A percentile compares a stretch with the other conserved stretches of the same genome.
phyloP scores from a whole-genome alignment of 2,797 vertebrate genomes.

The Anas flavirostris region DNA sequence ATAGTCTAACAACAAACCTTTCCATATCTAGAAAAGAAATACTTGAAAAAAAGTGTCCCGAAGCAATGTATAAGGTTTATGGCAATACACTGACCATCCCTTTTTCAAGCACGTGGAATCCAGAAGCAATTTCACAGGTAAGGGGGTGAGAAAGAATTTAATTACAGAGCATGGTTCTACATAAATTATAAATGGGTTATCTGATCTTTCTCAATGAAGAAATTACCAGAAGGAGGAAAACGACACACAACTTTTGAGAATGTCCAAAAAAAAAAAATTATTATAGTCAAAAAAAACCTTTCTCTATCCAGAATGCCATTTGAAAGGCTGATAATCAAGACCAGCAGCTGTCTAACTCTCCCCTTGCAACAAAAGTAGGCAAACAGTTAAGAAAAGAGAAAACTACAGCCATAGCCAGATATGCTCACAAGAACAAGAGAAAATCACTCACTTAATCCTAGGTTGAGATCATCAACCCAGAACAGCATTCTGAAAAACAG shows the following conservation, averaged over 20 bases:
- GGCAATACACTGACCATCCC: not conserved
- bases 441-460: conserved; percentile 12
- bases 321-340: conserved; percentile 24
- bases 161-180: not conserved
- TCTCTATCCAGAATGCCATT: not conserved
- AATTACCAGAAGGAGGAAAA: not conserved
- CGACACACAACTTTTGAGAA: not conserved
- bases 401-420: conserved; percentile 5
- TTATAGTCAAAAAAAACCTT: not conserved
- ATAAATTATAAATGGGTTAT: not conserved
- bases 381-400: conserved; percentile 6
- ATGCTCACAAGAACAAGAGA: not conserved
- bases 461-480: conserved; percentile 1
- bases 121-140: not conserved
- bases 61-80: not conserved
- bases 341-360: not conserved
- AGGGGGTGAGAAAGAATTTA: not conserved
- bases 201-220: not conserved
- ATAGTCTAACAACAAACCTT: not conserved
- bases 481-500: conserved; percentile 27
- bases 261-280: not conserved
- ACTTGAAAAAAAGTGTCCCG: not conserved
- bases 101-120: not conserved
- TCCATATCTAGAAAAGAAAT: not conserved
- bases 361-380: not conserved